Base-by-base conservation (phyloP, 2,888 invertebrate genomes). In the Drosophila pegasa region DNA sequence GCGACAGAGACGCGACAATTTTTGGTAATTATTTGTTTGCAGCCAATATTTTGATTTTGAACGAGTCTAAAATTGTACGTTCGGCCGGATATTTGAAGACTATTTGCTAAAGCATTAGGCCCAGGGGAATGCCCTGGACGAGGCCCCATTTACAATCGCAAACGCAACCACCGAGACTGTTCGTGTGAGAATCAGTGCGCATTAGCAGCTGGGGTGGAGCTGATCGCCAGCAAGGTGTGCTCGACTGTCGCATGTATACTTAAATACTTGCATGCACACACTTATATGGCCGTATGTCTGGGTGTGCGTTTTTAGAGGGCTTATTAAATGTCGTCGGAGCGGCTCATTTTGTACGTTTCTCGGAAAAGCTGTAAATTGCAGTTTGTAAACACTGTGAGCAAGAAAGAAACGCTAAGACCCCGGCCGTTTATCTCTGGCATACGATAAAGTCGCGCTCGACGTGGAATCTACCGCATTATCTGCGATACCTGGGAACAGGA, bases 31-130 rank as follows among this genome's bases (percentile, higher is more conserved):
- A 80, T 89, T 89, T 87, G 80, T 81, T 75, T 68, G 70, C 54
- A 59, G 75, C 77, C 68, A 88, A 85, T 85, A 85, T 80, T 76
- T 77, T 78, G 74, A 79, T 78, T 73, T 75, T 65, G 54, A 73
- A 75, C 64, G 76, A 69, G 75, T 69, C 75, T 72, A 71, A 87
- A 72, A 69, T 68, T 63, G 52, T 63, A 40, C 52, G 55, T 52
- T 70, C 62, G 57, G 50, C 72, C 78, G 82, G 87, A 88, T 88
- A 80, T 84, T 81, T 84, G 75, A 75, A 78, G 71, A 76, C 80
- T 84, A 82, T 89, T 88, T 88, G 82, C 89, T 50, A 80, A 86
- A 80, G 89, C 84, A 80, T 88, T 89, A 80, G 65, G 50, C 55
- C 51, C 54, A 56, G 68, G 71, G 76, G 76, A 76, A 76, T 57